Base-by-base conservation (phyloP, 2,797 vertebrate species). In the Hippoglossus hippoglossus region DNA sequence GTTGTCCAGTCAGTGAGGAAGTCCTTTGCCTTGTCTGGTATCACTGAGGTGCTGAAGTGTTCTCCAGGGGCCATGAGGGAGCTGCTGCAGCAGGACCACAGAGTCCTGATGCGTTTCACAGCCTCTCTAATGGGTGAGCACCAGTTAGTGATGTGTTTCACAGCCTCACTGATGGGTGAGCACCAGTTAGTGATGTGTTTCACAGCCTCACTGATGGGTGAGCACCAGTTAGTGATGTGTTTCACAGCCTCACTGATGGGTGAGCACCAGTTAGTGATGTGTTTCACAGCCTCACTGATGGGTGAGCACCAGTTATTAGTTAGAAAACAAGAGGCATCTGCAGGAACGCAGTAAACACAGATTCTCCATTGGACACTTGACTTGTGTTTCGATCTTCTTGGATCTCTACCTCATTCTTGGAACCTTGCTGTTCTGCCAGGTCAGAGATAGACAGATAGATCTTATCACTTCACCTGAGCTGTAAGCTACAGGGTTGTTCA, bases 61-160 rank as follows among this genome's bases (percentile, higher is more conserved):
- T 94, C 93, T 59, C 86, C 95, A 0, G 87, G 93, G 46, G 74
- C 85, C 0, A 67, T 96, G 46, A 81, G 86, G 18, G 94, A 94
- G 81, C 88, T 97, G 73, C 86, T 99, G 66, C 88, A 79, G 8
- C 90, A 94, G 26, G 96, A 99, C 16, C 89, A 93, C 66, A 91
- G 91, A 73, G 90, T 96, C 68, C 94, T 93, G 75, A 11, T 91
- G 10, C 94, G 87, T 67, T 94, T 98, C 63, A 89, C 93, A 75
- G 88, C 86, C 51, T 91, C 92, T 31, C 85, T 99, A 26, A 87
- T n/a, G n/a, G n/a, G n/a, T n/a, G n/a, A n/a, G n/a, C n/a, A n/a
- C n/a, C n/a, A n/a, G n/a, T n/a, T n/a, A n/a, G n/a, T n/a, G n/a
- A n/a, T n/a, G n/a, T n/a, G n/a, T n/a, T n/a, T n/a, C n/a, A n/a